Evolutionary conservation across 2,888 invertebrate genomes (phyloP).

Genomic region (Conomelus anceps): DNA sequence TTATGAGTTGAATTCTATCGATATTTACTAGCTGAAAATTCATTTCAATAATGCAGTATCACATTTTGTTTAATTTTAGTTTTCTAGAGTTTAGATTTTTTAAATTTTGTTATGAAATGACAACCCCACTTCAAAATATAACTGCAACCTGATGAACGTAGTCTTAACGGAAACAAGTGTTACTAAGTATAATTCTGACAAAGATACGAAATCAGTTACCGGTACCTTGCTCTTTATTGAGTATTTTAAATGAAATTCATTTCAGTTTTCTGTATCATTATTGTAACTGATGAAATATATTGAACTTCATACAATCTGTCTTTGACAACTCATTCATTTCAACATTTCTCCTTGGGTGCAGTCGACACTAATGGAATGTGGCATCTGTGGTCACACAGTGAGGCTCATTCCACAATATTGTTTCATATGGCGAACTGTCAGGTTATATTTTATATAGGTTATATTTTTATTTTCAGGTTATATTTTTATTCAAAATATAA

Average conservation of each 20-base stretch:
- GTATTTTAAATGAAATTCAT: neutral
- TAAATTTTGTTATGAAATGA: neutral
- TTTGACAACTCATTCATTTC: neutral
- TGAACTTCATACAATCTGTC: neutral
- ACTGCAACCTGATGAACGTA: neutral
- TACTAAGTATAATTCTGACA: neutral
- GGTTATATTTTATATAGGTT: too few relatives aligned
- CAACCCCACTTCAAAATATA: too few relatives aligned
- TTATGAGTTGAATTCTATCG: too few relatives aligned
- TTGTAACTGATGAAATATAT: neutral
- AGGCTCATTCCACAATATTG: too few relatives aligned
- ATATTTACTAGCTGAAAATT: too few relatives aligned
- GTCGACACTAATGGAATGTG: neutral
- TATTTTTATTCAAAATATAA: too few relatives aligned
- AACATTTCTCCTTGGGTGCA: neutral
- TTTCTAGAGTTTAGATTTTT: neutral
- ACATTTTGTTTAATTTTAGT: too few relatives aligned
- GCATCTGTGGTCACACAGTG: too few relatives aligned
- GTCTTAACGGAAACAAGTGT: neutral
- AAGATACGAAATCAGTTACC: neutral
- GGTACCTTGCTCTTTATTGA: neutral
- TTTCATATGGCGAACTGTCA: too few relatives aligned
- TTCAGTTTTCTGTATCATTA: neutral
- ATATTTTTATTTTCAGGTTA: too few relatives aligned
- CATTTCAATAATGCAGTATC: too few relatives aligned